Percentiles rank a stretch among this genome's conserved stretches.
phyloP scores from a whole-genome alignment of 1,140 invertebrate species.

The Catajapyx aquilonaris region DNA sequence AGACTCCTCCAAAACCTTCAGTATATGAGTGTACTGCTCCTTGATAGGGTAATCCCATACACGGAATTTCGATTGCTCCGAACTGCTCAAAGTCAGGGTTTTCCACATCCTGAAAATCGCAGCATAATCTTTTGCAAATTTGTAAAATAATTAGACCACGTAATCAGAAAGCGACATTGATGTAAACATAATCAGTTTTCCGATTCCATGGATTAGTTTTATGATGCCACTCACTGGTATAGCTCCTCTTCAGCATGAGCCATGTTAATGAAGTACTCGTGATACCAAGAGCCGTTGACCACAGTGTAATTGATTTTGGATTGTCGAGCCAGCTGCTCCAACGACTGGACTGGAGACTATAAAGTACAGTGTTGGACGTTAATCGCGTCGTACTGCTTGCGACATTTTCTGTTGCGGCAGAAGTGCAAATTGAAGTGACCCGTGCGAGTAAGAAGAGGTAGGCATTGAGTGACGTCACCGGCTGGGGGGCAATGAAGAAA shows the following conservation, averaged over 20 bases:
- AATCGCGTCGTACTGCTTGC: no score
- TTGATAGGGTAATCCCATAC: constrained; percentile 88
- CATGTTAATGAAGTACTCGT: constrained; percentile 80
- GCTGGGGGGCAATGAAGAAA: no score
- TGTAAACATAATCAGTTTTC: no score
- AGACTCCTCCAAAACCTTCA: constrained; percentile 58
- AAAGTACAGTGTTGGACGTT: constrained; percentile 1
- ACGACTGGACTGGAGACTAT: constrained; percentile 52
- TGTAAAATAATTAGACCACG: no score
- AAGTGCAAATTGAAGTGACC: no score
- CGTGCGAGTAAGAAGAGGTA: no score
- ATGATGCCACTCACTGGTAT: constrained; percentile 38
- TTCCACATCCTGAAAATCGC: constrained; percentile 54
- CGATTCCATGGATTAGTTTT: not conserved
- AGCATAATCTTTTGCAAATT: no score
- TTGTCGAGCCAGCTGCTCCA: constrained; percentile 68
- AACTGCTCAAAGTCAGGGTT: constrained; percentile 60
- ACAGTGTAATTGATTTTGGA: constrained; percentile 85
- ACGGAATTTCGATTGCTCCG: constrained; percentile 48
- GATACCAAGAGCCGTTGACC: constrained; percentile 47
- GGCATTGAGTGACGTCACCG: no score
- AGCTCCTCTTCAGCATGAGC: constrained; percentile 70
- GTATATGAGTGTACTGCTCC: constrained; percentile 71
- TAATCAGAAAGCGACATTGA: no score
- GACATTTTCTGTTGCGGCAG: no score